Conservation (phyloP, 1,140 invertebrate species). For the Hyposmocoma kahamanoa region DNA sequence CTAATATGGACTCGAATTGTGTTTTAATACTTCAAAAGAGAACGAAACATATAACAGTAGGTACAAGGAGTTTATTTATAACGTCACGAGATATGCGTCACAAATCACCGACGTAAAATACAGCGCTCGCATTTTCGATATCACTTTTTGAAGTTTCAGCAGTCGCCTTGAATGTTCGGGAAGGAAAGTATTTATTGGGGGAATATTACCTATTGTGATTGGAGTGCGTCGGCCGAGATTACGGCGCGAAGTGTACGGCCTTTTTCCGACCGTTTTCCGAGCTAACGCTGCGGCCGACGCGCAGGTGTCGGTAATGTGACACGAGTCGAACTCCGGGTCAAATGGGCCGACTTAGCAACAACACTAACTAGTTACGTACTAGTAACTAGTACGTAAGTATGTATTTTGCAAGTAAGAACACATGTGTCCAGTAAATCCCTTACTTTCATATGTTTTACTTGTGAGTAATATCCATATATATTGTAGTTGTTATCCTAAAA, state of each 20-base stretch:
- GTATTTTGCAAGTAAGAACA: no score
- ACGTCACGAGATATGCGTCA: slow-evolving; percentile 4
- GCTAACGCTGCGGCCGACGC: slow-evolving; percentile 33
- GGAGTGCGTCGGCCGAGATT: slow-evolving; percentile 47
- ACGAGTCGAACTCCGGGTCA: slow-evolving; percentile 29
- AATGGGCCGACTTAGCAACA: neutral
- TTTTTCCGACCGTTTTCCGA: slow-evolving; percentile 53
- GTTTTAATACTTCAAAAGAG: no score
- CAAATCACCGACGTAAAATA: slow-evolving; percentile 31
- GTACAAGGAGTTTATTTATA: no score
- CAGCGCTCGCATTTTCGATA: slow-evolving; percentile 47
- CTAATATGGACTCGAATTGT: no score
- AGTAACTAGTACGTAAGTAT: no score
- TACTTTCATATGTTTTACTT: no score
- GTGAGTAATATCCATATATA: no score
- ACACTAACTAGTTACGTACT: no score
- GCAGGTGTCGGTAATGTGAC: slow-evolving; percentile 59
- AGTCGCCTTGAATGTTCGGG: slow-evolving; percentile 40
- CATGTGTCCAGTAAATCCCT: no score
- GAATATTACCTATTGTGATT: slow-evolving; percentile 48
- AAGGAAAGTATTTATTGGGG: slow-evolving; percentile 60
- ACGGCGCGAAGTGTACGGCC: slow-evolving; percentile 34
- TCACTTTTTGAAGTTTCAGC: slow-evolving; percentile 48
- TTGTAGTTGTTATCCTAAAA: no score
- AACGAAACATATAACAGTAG: no score